These are phyloP conservation scores for Raja brachyura DNA, from an alignment of 2,113 vertebrate genomes.

Conservation along the genomic window DNA sequence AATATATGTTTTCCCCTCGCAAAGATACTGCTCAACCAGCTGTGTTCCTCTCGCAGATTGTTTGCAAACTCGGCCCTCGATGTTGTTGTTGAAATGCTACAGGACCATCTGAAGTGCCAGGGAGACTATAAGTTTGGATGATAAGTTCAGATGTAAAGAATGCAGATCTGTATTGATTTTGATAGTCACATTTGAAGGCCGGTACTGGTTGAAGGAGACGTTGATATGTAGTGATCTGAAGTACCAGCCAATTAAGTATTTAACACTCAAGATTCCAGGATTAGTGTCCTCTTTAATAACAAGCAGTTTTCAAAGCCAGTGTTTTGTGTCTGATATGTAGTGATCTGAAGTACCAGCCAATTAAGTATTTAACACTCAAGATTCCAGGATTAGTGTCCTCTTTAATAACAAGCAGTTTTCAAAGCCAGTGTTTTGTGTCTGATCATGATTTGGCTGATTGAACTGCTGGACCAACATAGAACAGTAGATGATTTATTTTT, in stretches of 20 bases:
- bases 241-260: neutral
- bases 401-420: neutral
- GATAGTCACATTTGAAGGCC: neutral
- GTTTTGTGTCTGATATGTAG: neutral
- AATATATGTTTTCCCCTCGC: too few relatives aligned
- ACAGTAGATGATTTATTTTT: neutral
- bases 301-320: neutral
- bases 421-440: neutral
- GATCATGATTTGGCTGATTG: neutral
- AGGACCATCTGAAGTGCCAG: neutral
- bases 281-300: neutral
- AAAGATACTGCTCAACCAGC: too few relatives aligned
- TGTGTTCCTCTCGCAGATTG: too few relatives aligned
- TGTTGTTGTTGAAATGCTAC: neutral
- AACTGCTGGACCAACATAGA: neutral
- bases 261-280: neutral
- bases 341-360: neutral
- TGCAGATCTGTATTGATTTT: neutral
- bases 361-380: neutral
- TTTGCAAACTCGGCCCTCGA: too few relatives aligned
- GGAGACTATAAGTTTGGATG: neutral
- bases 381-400: neutral
- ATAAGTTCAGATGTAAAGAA: neutral
- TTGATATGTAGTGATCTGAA: neutral
- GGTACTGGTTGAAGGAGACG: neutral